These are phyloP conservation scores for Tenrec ecaudatus DNA, from an alignment of 2,113 vertebrate genomes.

Conservation along the genomic window DNA sequence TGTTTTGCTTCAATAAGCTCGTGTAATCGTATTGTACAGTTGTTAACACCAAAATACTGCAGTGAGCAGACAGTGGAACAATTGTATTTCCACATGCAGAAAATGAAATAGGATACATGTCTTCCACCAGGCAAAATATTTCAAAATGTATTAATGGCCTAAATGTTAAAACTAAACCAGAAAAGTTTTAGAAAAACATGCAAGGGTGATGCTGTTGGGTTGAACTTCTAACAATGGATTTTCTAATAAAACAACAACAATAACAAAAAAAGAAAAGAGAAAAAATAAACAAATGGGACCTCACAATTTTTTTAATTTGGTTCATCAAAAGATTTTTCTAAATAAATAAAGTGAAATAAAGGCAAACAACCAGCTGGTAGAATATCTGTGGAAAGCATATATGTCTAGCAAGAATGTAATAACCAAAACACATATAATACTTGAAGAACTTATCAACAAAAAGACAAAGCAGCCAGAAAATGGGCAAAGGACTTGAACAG, in stretches of 20 bases:
- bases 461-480: too few relatives aligned
- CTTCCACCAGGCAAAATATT: not conserved
- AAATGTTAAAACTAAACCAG: not conserved
- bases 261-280: not conserved
- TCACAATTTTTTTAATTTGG: not conserved
- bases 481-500: too few relatives aligned
- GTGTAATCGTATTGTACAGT: constrained; percentile 1
- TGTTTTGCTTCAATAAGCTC: not conserved
- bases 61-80: not conserved
- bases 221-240: not conserved
- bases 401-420: too few relatives aligned
- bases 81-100: not conserved
- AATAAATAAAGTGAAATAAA: too few relatives aligned
- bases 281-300: not conserved
- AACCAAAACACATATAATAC: too few relatives aligned
- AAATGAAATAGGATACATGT: not conserved
- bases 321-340: too few relatives aligned
- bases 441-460: too few relatives aligned
- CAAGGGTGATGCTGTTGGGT: not conserved
- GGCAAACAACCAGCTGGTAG: too few relatives aligned
- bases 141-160: not conserved
- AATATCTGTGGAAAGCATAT: too few relatives aligned
- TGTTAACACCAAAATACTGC: not conserved
- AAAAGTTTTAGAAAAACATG: not conserved
- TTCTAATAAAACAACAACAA: not conserved